A percentile compares a stretch with the other conserved stretches of the same genome.
These are phyloP conservation scores for Diachasma alloeum DNA, from an alignment of 1,140 invertebrate species.

Conservation along the genomic window DNA sequence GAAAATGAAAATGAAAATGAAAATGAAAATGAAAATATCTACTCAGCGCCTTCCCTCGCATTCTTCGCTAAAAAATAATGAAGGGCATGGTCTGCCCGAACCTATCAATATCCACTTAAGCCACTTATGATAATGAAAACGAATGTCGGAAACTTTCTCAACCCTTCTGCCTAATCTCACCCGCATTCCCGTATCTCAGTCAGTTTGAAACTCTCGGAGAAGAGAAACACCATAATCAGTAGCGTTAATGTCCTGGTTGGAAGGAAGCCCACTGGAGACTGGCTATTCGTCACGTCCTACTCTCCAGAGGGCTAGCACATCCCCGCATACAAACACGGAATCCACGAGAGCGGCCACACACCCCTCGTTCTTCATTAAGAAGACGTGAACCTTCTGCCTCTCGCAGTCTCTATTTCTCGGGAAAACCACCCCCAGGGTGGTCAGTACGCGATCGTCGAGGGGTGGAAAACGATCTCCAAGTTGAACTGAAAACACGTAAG, in stretches of 20 bases:
- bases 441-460: constrained; percentile 1
- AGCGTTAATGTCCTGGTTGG: constrained; percentile 30
- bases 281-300: constrained; percentile 22
- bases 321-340: background rate
- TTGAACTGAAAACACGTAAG: constrained; percentile 25
- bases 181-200: background rate
- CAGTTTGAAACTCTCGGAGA: background rate
- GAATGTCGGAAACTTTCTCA: background rate
- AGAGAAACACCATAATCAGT: constrained; percentile 16
- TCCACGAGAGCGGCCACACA: background rate
- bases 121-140: background rate
- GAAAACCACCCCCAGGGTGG: background rate
- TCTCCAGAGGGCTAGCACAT: background rate
- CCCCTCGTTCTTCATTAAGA: constrained; percentile 30
- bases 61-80: too few species aligned
- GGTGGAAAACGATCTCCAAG: background rate
- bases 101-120: too few species aligned
- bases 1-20: too few species aligned
- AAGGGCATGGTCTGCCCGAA: too few species aligned
- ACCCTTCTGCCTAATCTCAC: background rate
- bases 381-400: constrained; percentile 19
- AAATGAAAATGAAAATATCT: too few species aligned
- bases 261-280: constrained; percentile 29
- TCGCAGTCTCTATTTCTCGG: background rate
- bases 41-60: too few species aligned